Conservation (phyloP, 2,888 invertebrate species). For the Tanypteryx hageni region DNA sequence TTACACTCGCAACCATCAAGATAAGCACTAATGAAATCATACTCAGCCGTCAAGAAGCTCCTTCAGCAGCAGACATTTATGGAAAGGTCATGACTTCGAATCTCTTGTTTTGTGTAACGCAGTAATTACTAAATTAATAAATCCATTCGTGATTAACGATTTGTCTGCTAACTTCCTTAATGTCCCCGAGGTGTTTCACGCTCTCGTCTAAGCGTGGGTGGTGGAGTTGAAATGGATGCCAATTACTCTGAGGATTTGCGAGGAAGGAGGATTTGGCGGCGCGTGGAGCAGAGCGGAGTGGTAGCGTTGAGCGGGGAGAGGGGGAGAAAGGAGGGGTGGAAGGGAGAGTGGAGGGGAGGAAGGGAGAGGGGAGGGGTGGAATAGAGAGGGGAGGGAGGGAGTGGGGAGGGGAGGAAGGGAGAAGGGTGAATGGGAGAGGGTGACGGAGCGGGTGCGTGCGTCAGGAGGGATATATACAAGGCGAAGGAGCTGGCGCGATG, state of each 20-base stretch:
- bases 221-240: background rate
- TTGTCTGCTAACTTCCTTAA: background rate
- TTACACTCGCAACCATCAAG: too few relatives aligned
- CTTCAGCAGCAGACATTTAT: too few relatives aligned
- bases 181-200: background rate
- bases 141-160: background rate
- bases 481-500: background rate
- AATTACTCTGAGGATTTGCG: background rate
- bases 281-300: background rate
- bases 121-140: background rate
- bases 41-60: too few relatives aligned
- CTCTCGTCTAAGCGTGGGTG: background rate
- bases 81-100: background rate
- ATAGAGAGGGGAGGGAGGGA: background rate
- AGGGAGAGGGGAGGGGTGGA: background rate
- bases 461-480: background rate
- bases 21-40: too few relatives aligned
- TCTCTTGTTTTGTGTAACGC: background rate
- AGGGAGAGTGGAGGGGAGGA: background rate
- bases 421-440: background rate
- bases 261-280: background rate
- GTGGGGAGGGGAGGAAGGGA: background rate
- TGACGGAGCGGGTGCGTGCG: background rate
- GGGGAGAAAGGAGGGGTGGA: constrained; percentile 12
- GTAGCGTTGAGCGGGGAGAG: background rate